Percentiles rank a stretch among this genome's conserved stretches.
Evolutionary conservation across 2,888 invertebrate genomes (phyloP).

Genomic region (Clusia tigrina): DNA sequence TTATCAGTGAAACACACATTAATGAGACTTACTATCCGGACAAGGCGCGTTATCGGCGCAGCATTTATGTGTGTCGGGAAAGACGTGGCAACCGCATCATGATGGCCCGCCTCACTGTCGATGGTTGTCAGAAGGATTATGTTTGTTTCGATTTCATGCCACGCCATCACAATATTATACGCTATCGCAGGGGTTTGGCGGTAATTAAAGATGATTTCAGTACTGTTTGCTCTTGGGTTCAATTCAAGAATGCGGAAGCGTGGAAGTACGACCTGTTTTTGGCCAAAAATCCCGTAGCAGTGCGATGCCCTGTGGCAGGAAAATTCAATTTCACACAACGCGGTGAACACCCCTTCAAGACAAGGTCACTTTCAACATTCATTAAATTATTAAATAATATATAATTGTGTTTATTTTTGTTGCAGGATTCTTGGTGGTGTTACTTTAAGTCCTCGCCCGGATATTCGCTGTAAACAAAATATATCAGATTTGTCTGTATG

Average conservation of each 20-base stretch:
- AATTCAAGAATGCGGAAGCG: constrained; percentile 81
- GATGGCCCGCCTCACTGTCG: constrained; percentile 96
- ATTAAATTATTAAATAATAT: neutral
- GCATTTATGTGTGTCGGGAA: constrained; percentile 94
- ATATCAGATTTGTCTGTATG: constrained; percentile 97
- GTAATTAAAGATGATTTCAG: constrained; percentile 90
- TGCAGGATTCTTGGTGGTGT: constrained; percentile 90
- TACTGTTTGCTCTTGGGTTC: constrained; percentile 94
- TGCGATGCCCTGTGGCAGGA: constrained; percentile 95
- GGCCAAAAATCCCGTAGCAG: constrained; percentile 87
- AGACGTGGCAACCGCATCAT: constrained; percentile 89
- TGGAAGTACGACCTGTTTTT: constrained; percentile 88
- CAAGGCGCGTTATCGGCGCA: constrained; percentile 83
- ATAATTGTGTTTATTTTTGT: constrained; percentile 9
- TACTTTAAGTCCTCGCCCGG: constrained; percentile 90
- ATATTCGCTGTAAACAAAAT: constrained; percentile 89
- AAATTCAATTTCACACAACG: constrained; percentile 93
- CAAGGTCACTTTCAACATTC: too few relatives aligned
- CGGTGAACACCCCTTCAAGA: constrained; percentile 90
- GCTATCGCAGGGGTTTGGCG: constrained; percentile 87
- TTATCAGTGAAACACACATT: constrained; percentile 95
- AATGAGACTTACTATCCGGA: constrained; percentile 96
- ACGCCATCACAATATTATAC: constrained; percentile 92
- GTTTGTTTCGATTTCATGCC: constrained; percentile 97
- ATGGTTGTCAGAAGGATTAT: constrained; percentile 96